These are phyloP conservation scores for Atherix ibis DNA, from an alignment of 2,888 invertebrate genomes.

Conservation along the genomic window DNA sequence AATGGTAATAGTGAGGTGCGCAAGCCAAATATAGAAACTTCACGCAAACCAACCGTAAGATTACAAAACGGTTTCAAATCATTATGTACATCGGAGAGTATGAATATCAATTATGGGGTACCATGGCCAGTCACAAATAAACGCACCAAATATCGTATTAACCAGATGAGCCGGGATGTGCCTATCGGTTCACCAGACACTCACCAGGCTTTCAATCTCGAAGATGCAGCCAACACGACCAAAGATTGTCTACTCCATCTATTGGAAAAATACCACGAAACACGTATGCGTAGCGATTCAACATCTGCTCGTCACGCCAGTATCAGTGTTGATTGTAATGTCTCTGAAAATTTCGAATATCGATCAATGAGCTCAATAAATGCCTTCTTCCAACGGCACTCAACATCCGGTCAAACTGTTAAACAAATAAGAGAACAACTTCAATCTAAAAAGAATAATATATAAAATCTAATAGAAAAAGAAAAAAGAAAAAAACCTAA, in stretches of 20 bases:
- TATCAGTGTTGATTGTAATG: conserved; percentile 59
- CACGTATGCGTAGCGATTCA: conserved; percentile 24
- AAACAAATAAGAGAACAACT: conserved; percentile 28
- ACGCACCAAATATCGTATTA: conserved; percentile 47
- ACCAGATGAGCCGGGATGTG: conserved; percentile 54
- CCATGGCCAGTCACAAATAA: conserved; percentile 39
- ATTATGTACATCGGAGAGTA: not conserved
- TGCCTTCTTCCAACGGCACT: conserved; percentile 57
- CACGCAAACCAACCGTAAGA: not conserved
- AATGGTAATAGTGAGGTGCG: not conserved
- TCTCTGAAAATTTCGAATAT: conserved; percentile 55
- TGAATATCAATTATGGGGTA: no score
- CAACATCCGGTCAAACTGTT: conserved; percentile 25
- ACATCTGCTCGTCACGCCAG: conserved; percentile 52
- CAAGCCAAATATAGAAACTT: no score
- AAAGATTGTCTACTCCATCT: conserved; percentile 62
- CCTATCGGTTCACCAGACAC: conserved; percentile 46
- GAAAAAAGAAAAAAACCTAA: no score
- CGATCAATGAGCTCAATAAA: conserved; percentile 67
- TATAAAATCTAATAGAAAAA: no score
- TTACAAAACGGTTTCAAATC: conserved; percentile 2
- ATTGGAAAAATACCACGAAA: conserved; percentile 56
- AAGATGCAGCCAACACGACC: conserved; percentile 47
- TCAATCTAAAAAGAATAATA: conserved; percentile 19
- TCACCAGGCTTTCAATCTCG: conserved; percentile 36